Percentiles rank a stretch among this genome's conserved stretches.
These are phyloP conservation scores for Micronisus gabar DNA, from an alignment of 2,113 vertebrate species.

Conservation along the genomic window DNA sequence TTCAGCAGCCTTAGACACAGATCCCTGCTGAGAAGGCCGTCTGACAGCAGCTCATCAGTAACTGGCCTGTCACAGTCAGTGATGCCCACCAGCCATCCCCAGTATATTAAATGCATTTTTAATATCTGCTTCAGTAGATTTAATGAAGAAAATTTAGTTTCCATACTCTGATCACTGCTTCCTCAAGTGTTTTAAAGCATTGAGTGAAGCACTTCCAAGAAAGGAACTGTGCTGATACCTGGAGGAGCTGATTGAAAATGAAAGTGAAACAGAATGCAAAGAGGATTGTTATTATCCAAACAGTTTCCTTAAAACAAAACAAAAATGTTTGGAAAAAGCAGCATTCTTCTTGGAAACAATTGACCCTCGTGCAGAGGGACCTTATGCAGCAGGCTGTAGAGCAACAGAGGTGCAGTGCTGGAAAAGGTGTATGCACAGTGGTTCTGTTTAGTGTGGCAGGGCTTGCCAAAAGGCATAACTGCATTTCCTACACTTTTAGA, in stretches of 20 bases:
- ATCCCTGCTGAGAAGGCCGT: slow-evolving; percentile 84
- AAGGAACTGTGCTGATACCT: slow-evolving; percentile 23
- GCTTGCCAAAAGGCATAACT: not conserved
- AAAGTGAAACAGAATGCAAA: slow-evolving; percentile 22
- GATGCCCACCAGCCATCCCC: slow-evolving; percentile 80
- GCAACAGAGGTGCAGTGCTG: not conserved
- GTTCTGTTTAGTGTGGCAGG: not conserved
- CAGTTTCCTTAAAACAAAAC: slow-evolving; percentile 5
- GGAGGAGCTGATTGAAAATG: slow-evolving; percentile 35
- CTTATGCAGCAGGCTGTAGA: not conserved
- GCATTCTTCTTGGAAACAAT: not conserved
- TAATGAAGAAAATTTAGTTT: slow-evolving; percentile 87
- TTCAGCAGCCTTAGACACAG: slow-evolving; percentile 84
- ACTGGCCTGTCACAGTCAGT: slow-evolving; percentile 85
- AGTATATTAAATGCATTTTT: slow-evolving; percentile 87
- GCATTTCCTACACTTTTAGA: not conserved
- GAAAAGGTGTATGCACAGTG: not conserved
- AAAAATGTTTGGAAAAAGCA: not conserved
- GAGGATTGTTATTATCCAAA: not conserved
- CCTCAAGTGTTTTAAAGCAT: slow-evolving; percentile 74
- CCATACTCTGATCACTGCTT: slow-evolving; percentile 77
- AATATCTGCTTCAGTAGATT: slow-evolving; percentile 86
- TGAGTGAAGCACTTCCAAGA: slow-evolving; percentile 48
- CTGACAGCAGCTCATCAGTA: slow-evolving; percentile 85
- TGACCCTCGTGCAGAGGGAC: not conserved